These are phyloP conservation scores for Mesitornis unicolor DNA, from an alignment of 2,113 vertebrate genomes.

Conservation along the genomic window DNA sequence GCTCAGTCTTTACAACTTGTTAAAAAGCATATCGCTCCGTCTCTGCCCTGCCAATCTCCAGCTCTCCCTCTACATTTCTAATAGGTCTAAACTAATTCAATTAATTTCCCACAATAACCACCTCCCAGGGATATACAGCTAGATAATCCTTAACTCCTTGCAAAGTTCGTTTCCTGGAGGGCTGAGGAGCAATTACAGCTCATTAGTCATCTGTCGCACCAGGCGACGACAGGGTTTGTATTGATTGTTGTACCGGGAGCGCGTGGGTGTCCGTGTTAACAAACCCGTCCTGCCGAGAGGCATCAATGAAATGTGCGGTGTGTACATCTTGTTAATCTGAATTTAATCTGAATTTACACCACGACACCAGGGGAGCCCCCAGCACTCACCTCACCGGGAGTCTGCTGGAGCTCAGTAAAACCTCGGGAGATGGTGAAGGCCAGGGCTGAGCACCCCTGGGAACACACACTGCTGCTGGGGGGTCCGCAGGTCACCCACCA, in stretches of 20 bases:
- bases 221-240: background rate
- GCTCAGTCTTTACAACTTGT: background rate
- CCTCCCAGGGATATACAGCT: conserved; percentile 49
- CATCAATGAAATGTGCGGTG: background rate
- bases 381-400: too few species aligned
- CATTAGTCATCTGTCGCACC: conserved; percentile 37
- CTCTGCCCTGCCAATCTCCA: conserved; percentile 27
- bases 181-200: conserved; percentile 65
- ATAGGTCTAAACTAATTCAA: conserved; percentile 70
- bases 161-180: conserved; percentile 49
- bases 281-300: background rate
- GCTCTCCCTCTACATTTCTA: conserved; percentile 44
- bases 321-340: background rate
- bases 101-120: conserved; percentile 73
- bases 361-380: too few species aligned
- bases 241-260: conserved; percentile 7
- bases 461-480: rapidly evolving
- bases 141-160: conserved; percentile 61
- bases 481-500: rapidly evolving
- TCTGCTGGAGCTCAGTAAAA: too few species aligned
- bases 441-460: background rate
- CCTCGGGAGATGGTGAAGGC: rapidly evolving
- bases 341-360: too few species aligned
- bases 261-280: background rate
- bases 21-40: conserved; percentile 12